phyloP scores from a whole-genome alignment of 2,888 invertebrate genomes.

The Norana najaformis region DNA sequence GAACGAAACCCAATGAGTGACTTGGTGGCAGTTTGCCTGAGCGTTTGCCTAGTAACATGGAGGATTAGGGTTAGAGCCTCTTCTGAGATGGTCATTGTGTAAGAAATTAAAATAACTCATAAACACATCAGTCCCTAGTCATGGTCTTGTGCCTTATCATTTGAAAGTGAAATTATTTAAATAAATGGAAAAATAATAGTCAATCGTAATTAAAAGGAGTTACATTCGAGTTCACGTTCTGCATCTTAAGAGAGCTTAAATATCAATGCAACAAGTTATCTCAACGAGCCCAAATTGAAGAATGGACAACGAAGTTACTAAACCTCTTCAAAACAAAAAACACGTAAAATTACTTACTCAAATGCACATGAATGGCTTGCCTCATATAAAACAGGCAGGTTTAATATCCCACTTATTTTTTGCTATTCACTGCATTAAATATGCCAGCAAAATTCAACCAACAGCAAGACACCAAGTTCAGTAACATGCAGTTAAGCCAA shows the following conservation, averaged over 20 bases:
- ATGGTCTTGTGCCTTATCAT: neutral
- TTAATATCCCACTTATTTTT: neutral
- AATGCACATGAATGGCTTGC: neutral
- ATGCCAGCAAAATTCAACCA: neutral
- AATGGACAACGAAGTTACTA: neutral
- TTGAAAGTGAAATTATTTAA: neutral
- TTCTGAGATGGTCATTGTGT: neutral
- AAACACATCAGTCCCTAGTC: neutral
- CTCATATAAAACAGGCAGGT: neutral
- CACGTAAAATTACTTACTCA: neutral
- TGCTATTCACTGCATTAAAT: neutral
- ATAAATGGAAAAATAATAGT: neutral
- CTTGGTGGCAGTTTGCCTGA: too few relatives aligned
- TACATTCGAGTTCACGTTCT: neutral
- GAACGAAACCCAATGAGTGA: neutral
- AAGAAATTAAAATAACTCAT: neutral
- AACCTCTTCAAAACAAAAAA: neutral
- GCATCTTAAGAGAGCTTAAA: too few relatives aligned
- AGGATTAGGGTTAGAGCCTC: neutral
- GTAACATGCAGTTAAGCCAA: neutral
- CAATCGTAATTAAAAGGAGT: neutral
- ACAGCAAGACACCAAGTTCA: neutral
- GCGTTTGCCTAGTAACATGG: too few relatives aligned
- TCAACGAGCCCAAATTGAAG: neutral
- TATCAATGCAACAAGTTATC: neutral